A percentile compares a stretch with the other conserved stretches of the same genome.
These are phyloP conservation scores for Mechanitis messenoides DNA, from an alignment of 2,888 invertebrate species.

Conservation along the genomic window DNA sequence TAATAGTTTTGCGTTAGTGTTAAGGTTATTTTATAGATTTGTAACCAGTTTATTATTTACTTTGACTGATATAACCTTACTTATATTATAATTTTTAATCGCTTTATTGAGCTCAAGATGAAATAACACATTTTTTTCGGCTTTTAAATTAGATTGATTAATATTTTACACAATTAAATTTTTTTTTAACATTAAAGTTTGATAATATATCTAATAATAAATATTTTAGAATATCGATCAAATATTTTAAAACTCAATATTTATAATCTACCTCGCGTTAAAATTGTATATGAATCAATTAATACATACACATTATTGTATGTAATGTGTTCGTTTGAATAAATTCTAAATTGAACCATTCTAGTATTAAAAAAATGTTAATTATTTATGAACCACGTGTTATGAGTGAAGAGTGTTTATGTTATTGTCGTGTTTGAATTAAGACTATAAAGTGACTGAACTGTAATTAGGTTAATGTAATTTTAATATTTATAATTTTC, in stretches of 20 bases:
- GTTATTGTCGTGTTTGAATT: constrained; percentile 17
- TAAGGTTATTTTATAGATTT: constrained; percentile 54
- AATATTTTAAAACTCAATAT: background rate
- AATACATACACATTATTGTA: too few relatives aligned
- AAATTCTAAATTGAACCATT: too few relatives aligned
- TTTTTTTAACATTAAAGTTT: too few relatives aligned
- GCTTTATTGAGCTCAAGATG: constrained; percentile 42
- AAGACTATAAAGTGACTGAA: constrained; percentile 58
- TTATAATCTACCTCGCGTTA: constrained; percentile 60
- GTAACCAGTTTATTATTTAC: constrained; percentile 21
- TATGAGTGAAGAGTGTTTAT: too few relatives aligned
- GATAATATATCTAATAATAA: too few relatives aligned
- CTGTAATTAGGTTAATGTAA: constrained; percentile 74
- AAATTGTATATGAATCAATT: constrained; percentile 15
- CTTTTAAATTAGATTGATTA: constrained; percentile 2
- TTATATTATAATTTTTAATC: constrained; percentile 25
- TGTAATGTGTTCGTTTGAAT: too few relatives aligned
- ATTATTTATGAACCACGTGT: too few relatives aligned
- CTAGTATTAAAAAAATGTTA: too few relatives aligned
- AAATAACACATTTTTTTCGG: constrained; percentile 11
- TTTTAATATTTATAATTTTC: constrained; percentile 69
- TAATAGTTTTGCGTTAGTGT: constrained; percentile 39
- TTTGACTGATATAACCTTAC: constrained; percentile 33
- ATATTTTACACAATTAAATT: background rate
- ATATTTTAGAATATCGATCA: background rate